Percentiles rank a stretch among this genome's conserved stretches.
Conservation (phyloP, 2,113 vertebrate genomes). For the Rafetus swinhoei region DNA sequence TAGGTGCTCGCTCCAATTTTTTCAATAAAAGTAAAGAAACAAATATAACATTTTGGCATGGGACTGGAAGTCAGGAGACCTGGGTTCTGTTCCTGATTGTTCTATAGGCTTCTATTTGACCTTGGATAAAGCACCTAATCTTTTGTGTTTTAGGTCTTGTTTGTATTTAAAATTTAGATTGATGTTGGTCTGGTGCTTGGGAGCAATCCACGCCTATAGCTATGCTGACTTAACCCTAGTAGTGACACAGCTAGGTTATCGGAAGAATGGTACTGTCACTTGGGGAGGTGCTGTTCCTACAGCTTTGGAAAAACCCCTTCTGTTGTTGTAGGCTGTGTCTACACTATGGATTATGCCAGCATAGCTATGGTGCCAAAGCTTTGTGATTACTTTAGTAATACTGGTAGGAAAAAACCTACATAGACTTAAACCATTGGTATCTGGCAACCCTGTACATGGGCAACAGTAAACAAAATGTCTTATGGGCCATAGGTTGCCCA, state of each 20-base stretch:
- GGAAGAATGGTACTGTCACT: background rate
- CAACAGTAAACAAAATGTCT: too few species aligned
- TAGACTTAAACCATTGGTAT: too few species aligned
- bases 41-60: rapidly evolving
- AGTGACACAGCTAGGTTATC: background rate
- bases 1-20: background rate
- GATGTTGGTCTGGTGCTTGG: background rate
- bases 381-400: too few species aligned
- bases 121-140: background rate
- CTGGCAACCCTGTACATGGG: too few species aligned
- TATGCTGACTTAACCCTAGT: background rate
- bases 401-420: too few species aligned
- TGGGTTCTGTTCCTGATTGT: background rate
- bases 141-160: background rate
- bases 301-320: background rate
- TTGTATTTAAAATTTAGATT: background rate
- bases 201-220: background rate
- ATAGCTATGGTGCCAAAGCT: background rate
- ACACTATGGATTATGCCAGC: background rate
- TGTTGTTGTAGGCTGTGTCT: background rate
- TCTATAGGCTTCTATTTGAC: background rate
- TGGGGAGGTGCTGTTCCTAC: background rate
- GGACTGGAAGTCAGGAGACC: background rate
- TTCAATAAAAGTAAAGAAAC: background rate
- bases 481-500: too few species aligned